These are phyloP conservation scores for Scolopax bukidnonensis DNA, from an alignment of 2,797 vertebrate genomes.

Conservation along the genomic window DNA sequence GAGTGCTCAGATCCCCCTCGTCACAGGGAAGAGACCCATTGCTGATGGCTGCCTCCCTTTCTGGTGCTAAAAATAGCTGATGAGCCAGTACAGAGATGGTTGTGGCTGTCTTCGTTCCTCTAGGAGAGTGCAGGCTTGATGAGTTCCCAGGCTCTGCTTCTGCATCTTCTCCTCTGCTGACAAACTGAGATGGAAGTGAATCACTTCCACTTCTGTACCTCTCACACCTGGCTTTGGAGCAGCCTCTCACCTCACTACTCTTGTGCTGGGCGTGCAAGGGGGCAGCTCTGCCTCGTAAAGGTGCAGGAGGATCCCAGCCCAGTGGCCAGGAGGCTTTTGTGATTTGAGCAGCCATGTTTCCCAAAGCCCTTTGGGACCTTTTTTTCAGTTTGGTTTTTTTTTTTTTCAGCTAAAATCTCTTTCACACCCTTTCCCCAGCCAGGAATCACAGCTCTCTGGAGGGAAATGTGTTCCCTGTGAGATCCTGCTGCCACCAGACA, in stretches of 20 bases:
- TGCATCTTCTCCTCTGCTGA: constrained; percentile 21
- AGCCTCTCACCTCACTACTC: neutral
- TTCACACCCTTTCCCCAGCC: neutral
- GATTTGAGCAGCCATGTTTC: neutral
- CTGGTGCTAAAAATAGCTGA: constrained; percentile 31
- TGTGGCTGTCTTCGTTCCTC: constrained; percentile 27
- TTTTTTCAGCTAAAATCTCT: neutral
- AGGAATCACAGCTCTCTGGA: fast-evolving
- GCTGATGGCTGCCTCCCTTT: neutral
- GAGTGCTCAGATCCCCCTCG: neutral
- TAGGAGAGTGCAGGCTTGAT: neutral
- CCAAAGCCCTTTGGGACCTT: neutral
- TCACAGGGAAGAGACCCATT: neutral
- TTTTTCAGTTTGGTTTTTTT: neutral
- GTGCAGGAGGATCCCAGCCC: neutral
- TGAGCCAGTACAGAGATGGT: neutral
- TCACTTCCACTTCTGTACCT: neutral
- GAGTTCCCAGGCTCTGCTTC: neutral
- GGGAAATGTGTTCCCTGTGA: neutral
- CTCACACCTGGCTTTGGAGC: neutral
- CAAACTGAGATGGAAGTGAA: neutral
- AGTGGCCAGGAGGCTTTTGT: neutral
- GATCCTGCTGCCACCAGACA: neutral
- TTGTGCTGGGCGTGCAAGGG: neutral
- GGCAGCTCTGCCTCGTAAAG: neutral